Evolutionary conservation across 2,113 vertebrate genomes (phyloP), one percentile per base, ranked within the genome.

Genomic region (Oostethus manadensis): DNA sequence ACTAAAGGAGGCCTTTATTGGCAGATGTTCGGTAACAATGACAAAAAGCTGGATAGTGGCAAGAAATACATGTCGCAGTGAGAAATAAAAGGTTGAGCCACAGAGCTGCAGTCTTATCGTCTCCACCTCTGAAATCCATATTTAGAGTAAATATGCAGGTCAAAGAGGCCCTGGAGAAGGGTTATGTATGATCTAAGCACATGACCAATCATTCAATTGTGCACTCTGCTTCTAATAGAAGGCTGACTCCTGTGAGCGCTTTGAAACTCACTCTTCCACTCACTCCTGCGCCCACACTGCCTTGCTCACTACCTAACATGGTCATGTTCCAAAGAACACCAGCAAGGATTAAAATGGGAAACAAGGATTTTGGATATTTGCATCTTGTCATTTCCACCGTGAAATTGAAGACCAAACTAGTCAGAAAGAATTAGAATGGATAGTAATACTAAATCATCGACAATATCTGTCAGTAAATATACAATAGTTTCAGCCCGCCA

Each of bases 201-300:
- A 58, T 58, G 66, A 60, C 64, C 70, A 67, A 62, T 46, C 22
- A 47, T 54, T 75, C 66, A 73, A 59, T 71, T 6, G 23, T 54
- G 44, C 56, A 68, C 63, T 70, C 23, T 62, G 56, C 61, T 74
- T 55, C 64, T 60, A 78, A 70, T 57, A 70, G 63, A 16, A 57
- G 67, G 64, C 78, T 76, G 69, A 67, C 70, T 70, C 73, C 72
- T 66, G 64, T 79, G 55, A 84, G 74, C 38, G 56, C 68, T 70
- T 69, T 76, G 54, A 65, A 70, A 68, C 74, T 80, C 83, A 64
- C 78, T 74, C 77, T 58, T 83, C 66, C 77, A 61, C 86, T 80
- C 81, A 75, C 81, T 81, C 68, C 64, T 55, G 77, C 86, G 55
- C 86, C 80, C 83, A 81, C 86, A 70, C 77, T 67, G 63, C 68